Evolutionary conservation across 2,113 vertebrate genomes (phyloP).

Genomic region (Xenus cinereus): DNA sequence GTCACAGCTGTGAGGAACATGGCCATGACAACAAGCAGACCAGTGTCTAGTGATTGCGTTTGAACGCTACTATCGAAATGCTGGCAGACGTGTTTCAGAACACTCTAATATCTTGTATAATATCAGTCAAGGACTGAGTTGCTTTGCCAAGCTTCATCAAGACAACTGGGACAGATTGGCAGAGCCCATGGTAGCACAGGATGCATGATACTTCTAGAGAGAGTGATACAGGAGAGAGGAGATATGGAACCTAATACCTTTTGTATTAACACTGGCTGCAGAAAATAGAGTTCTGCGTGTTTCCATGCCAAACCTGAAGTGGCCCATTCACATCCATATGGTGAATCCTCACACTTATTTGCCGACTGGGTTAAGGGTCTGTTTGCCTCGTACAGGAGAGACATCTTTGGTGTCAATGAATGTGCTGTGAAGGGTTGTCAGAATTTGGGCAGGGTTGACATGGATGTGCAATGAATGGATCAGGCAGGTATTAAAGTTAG

Average conservation of each 20-base stretch:
- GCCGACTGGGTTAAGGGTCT: background rate
- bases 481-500: background rate
- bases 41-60: background rate
- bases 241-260: background rate
- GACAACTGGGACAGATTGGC: background rate
- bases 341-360: background rate
- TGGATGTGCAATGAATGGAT: background rate
- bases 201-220: background rate
- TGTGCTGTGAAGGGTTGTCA: background rate
- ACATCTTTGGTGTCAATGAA: background rate
- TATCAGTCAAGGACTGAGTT: background rate
- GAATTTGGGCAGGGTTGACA: background rate
- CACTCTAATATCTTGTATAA: slow-evolving; percentile 5
- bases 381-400: background rate
- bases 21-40: background rate
- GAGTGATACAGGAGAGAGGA: background rate
- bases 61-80: background rate
- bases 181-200: background rate
- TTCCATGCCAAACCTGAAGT: background rate
- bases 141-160: slow-evolving; percentile 17
- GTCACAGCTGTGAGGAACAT: background rate
- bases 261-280: background rate
- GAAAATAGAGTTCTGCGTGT: background rate
- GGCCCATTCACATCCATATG: background rate
- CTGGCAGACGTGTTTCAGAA: background rate